Evolutionary conservation across 2,797 vertebrate species (phyloP), one percentile per base, ranked within the genome.

Genomic region (Chrosomus eos): DNA sequence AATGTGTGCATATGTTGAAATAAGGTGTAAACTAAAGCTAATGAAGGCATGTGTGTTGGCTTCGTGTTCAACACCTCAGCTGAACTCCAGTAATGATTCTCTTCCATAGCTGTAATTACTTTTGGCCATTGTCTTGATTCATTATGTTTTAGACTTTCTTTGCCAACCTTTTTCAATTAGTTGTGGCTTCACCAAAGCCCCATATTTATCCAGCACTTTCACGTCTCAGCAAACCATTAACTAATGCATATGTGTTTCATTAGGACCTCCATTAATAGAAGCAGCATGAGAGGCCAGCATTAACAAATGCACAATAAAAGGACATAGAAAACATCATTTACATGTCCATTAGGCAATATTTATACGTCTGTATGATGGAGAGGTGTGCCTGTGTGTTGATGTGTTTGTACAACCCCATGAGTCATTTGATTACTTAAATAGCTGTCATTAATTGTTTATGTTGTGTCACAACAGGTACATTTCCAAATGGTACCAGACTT

Each of bases 131-230:
- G 94, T 93, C 93, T 92, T 92, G 92, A 94, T 93, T 93, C 92
- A 95, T 94, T 93, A 91, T 91, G 88, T 92, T 85, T 88, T 72
- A 87, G 79, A 88, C 89, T 87, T 55, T 82, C 83, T 93, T 93
- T 92, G 91, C 93, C 92, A 93, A 92, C 91, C 92, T 93, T 92
- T 91, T 93, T 94, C 93, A 93, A 94, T 95, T 92, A 93, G 82
- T 68, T 38, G 62, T 38, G n/a, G 62, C 73, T 76, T 67, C 26
- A 8, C 64, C 18, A 66, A 84, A 78, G 64, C 36, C 14, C 11
- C 26, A 43, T 77, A 60, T 77, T 70, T 77, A 77, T 84, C 48
- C 64, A 23, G 48, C 74, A 55, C 60, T 76, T 68, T 13, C 48
- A 66, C 8, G 7, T 76, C 72, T 83, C 18, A 40, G 33, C 36